Percentiles rank a stretch among this genome's conserved stretches.
Conservation (phyloP, 2,888 invertebrate species). For the Selenia dentaria region DNA sequence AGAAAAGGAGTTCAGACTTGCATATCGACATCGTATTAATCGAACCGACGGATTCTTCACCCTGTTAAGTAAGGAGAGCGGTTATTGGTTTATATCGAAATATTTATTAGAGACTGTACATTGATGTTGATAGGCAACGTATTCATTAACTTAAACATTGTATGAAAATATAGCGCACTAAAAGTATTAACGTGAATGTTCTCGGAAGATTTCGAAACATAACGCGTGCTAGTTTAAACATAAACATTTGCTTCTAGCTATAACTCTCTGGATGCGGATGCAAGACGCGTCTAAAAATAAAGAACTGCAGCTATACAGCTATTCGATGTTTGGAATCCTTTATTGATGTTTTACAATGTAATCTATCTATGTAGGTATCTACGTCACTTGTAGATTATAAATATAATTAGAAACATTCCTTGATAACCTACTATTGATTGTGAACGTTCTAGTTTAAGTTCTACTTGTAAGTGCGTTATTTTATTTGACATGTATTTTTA, state of each 20-base stretch:
- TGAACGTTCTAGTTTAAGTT: no score
- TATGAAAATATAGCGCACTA: conserved; percentile 27
- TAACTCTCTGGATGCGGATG: conserved; percentile 67
- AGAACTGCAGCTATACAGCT: conserved; percentile 49
- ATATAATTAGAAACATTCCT: conserved; percentile 2
- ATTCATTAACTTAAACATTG: conserved; percentile 15
- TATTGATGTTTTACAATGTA: conserved; percentile 21
- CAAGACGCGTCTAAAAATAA: conserved; percentile 62
- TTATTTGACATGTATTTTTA: no score
- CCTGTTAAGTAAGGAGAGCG: conserved; percentile 59
- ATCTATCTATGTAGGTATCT: conserved; percentile 6
- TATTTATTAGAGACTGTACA: neutral
- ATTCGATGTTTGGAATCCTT: conserved; percentile 25
- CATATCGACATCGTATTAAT: conserved; percentile 94
- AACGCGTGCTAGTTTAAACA: conserved; percentile 64
- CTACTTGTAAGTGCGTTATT: no score
- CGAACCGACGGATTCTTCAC: conserved; percentile 90
- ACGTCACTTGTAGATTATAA: conserved; percentile 3
- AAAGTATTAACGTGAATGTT: conserved; percentile 51
- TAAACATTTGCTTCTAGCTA: conserved; percentile 72
- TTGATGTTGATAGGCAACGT: conserved; percentile 13
- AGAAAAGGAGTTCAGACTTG: conserved; percentile 95
- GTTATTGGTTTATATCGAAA: conserved; percentile 1
- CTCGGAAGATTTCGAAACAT: conserved; percentile 70
- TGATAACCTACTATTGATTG: conserved; percentile 14